These are phyloP conservation scores for Brenthis daphne DNA, from an alignment of 2,888 invertebrate genomes.

Conservation along the genomic window DNA sequence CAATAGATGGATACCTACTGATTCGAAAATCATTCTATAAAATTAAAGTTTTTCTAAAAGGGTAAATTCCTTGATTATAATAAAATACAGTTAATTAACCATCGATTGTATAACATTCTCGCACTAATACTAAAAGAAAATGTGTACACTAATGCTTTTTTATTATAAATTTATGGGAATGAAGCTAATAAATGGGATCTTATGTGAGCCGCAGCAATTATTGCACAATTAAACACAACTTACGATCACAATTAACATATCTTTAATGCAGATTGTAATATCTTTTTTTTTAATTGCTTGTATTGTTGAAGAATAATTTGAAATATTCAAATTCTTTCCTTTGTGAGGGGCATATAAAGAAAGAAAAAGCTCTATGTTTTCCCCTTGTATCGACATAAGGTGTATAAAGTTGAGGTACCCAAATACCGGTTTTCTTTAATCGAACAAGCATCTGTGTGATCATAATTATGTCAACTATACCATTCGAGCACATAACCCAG, in stretches of 20 bases:
- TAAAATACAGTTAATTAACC: conserved; percentile 22
- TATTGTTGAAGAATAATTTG: not conserved
- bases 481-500: no score
- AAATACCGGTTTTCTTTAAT: no score
- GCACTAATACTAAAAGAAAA: conserved; percentile 49
- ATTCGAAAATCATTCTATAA: not conserved
- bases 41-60: not conserved
- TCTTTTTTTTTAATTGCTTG: not conserved
- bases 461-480: no score
- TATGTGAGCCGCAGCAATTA: conserved; percentile 30
- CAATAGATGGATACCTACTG: no score
- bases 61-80: not conserved
- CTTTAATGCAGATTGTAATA: conserved; percentile 7
- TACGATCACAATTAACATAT: conserved; percentile 43
- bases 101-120: conserved; percentile 46
- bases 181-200: conserved; percentile 44
- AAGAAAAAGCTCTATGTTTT: no score
- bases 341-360: no score
- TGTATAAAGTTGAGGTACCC: no score
- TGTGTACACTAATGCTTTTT: conserved; percentile 46
- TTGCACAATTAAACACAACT: conserved; percentile 43
- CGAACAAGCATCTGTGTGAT: no score
- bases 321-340: not conserved
- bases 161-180: conserved; percentile 60
- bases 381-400: no score